Evolutionary conservation across 2,113 vertebrate genomes (phyloP).

Genomic region (Guaruba guarouba): DNA sequence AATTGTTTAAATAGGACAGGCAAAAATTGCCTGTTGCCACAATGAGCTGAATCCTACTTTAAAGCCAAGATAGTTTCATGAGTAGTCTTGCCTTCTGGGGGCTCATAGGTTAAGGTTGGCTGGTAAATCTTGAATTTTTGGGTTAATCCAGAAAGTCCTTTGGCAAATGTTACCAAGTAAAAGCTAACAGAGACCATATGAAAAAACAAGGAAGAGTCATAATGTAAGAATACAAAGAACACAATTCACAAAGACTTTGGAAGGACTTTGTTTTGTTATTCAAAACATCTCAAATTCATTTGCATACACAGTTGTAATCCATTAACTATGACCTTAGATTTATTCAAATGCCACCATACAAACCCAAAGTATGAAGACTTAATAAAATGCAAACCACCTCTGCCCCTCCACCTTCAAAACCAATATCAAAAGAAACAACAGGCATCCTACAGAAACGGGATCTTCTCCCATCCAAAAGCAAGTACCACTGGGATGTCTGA

Average conservation of each 20-base stretch:
- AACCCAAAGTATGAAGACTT: not conserved
- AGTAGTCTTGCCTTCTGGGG: not conserved
- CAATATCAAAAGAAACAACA: not conserved
- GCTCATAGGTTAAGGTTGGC: not conserved
- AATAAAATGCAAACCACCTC: not conserved
- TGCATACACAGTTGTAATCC: not conserved
- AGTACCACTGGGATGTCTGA: not conserved
- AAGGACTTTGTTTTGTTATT: constrained; percentile 1
- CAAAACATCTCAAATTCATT: constrained; percentile 28
- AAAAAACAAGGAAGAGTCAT: not conserved
- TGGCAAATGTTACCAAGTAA: not conserved
- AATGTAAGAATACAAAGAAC: not conserved
- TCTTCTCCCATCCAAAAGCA: not conserved
- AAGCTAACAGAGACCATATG: not conserved
- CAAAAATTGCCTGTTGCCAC: not conserved
- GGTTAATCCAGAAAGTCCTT: not conserved
- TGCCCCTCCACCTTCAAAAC: not conserved
- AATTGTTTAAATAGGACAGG: not conserved
- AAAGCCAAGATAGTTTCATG: not conserved
- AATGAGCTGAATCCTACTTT: not conserved
- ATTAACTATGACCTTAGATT: constrained; percentile 7
- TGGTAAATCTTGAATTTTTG: not conserved
- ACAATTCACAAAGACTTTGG: not conserved
- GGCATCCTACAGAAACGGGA: not conserved
- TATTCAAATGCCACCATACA: not conserved